Percentiles rank a stretch among this genome's conserved stretches.
Conservation (phyloP, 2,797 vertebrate species). For the Australoheros facetus region DNA sequence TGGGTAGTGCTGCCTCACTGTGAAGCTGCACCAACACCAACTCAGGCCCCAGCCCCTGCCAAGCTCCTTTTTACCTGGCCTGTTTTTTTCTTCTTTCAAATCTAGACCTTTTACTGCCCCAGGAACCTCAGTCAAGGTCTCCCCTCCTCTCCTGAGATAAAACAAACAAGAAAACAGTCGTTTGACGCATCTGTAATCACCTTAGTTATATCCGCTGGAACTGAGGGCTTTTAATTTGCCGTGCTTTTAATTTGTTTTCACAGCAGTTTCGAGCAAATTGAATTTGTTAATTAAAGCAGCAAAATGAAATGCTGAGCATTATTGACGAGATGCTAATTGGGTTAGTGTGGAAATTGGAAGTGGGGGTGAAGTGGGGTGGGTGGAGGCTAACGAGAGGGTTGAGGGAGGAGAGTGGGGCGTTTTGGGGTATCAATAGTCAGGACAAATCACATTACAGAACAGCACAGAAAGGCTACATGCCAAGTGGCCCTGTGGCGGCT, state of each 20-base stretch:
- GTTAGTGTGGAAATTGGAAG: constrained; percentile 91
- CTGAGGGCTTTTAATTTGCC: constrained; percentile 88
- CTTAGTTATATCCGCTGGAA: constrained; percentile 88
- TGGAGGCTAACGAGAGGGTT: constrained; percentile 72
- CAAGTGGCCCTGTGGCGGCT: constrained; percentile 59
- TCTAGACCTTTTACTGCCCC: constrained; percentile 29
- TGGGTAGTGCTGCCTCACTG: constrained; percentile 3
- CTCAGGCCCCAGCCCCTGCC: not conserved
- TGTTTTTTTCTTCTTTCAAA: not conserved
- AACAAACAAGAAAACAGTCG: constrained; percentile 80
- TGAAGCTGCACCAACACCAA: not conserved
- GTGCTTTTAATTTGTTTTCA: constrained; percentile 90
- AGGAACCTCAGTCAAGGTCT: constrained; percentile 49
- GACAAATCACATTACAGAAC: constrained; percentile 93
- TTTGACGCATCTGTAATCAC: constrained; percentile 88
- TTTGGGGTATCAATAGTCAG: constrained; percentile 89
- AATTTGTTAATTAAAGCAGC: constrained; percentile 99
- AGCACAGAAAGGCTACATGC: constrained; percentile 78
- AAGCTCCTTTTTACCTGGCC: not conserved
- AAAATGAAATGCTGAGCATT: constrained; percentile 99
- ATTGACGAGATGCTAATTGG: constrained; percentile 99
- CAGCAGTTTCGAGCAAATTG: constrained; percentile 94
- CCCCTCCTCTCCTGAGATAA: constrained; percentile 60
- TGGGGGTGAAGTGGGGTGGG: constrained; percentile 82
- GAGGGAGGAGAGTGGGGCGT: constrained; percentile 74